Evolutionary conservation across 2,888 invertebrate species (phyloP).

Genomic region (Leucoptera coffeella): DNA sequence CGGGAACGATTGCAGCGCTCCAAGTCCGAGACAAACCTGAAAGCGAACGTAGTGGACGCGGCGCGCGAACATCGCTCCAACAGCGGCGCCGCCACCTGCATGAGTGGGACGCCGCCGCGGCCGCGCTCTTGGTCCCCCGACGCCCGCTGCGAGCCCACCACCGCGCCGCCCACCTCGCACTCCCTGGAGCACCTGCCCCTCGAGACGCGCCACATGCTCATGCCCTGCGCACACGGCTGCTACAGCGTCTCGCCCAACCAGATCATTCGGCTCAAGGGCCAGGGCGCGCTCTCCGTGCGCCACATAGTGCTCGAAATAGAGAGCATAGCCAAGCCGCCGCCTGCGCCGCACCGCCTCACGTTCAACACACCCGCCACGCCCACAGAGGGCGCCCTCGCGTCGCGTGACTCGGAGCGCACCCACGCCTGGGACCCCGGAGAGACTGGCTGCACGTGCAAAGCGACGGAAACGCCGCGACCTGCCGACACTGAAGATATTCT

Average conservation of each 20-base stretch:
- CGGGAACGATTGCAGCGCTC: slow-evolving; percentile 88
- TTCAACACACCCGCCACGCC: slow-evolving; percentile 16
- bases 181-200: slow-evolving; percentile 63
- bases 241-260: slow-evolving; percentile 90
- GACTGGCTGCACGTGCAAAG: slow-evolving; percentile 18
- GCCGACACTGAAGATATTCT: slow-evolving; percentile 35
- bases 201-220: slow-evolving; percentile 69
- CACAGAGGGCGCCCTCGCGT: slow-evolving; percentile 8
- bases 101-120: slow-evolving; percentile 34
- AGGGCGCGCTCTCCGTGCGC: slow-evolving; percentile 58
- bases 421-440: slow-evolving; percentile 68
- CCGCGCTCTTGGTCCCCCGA: slow-evolving; percentile 74
- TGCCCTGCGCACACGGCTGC: slow-evolving; percentile 81
- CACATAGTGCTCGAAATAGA: slow-evolving; percentile 71
- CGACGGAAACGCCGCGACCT: slow-evolving; percentile 17
- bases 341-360: slow-evolving; percentile 16
- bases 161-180: slow-evolving; percentile 58
- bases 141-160: slow-evolving; percentile 53
- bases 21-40: slow-evolving; percentile 87
- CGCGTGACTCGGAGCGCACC: slow-evolving; percentile 39
- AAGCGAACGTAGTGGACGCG: slow-evolving; percentile 58
- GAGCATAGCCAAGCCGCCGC: slow-evolving; percentile 27
- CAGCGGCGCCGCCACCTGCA: no score
- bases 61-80: slow-evolving; percentile 38
- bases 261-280: slow-evolving; percentile 73